phyloP scores from a whole-genome alignment of 2,113 vertebrate genomes.

The Myotis davidii region DNA sequence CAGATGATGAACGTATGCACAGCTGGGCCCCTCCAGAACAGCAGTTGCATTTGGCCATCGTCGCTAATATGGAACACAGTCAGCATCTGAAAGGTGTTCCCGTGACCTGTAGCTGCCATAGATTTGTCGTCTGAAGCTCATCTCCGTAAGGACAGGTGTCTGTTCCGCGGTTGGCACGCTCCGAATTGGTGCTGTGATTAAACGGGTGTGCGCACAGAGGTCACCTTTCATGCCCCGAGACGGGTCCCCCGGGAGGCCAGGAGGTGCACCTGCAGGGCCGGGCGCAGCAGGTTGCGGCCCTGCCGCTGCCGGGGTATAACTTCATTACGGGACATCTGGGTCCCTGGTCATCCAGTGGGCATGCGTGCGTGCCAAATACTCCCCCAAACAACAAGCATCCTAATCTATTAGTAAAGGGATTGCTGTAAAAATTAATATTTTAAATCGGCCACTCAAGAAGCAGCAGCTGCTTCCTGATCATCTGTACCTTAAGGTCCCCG shows the following conservation, averaged over 20 bases:
- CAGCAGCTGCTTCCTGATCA: background rate
- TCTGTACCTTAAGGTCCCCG: background rate
- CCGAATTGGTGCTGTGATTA: constrained; percentile 62
- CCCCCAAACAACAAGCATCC: background rate
- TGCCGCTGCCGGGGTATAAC: background rate
- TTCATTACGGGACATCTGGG: background rate
- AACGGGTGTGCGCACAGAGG: background rate
- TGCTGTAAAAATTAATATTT: background rate
- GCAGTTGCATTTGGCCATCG: background rate
- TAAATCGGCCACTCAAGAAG: background rate
- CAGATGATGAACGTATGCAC: background rate
- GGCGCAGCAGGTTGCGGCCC: background rate
- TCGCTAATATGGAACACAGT: constrained; percentile 3
- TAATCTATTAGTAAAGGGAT: background rate
- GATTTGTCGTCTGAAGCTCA: background rate
- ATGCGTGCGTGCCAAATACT: background rate
- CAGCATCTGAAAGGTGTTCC: background rate
- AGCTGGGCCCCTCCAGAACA: background rate
- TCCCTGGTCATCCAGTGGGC: background rate
- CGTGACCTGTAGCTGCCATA: background rate
- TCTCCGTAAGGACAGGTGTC: constrained; percentile 56
- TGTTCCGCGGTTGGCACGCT: constrained; percentile 53
- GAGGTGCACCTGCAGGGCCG: background rate
- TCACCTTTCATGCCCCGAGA: constrained; percentile 58
- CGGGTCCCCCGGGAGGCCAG: background rate